These are phyloP conservation scores for Gadus macrocephalus DNA, from an alignment of 2,113 vertebrate genomes.

Conservation along the genomic window DNA sequence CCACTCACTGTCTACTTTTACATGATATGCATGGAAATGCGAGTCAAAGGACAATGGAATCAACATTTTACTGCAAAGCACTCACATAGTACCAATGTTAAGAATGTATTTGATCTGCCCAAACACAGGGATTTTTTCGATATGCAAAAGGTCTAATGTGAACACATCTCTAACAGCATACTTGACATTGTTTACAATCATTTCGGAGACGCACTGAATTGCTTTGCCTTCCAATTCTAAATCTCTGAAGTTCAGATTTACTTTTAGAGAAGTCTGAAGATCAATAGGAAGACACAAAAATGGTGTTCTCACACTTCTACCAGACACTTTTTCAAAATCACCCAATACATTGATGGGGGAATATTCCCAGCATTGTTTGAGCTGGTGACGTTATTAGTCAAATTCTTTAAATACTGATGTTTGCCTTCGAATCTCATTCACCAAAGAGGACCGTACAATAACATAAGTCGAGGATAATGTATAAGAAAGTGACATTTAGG, in stretches of 20 bases:
- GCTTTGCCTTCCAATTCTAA: not conserved
- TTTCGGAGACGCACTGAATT: slow-evolving; percentile 8
- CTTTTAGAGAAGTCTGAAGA: slow-evolving; percentile 3
- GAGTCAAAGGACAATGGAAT: slow-evolving; percentile 1
- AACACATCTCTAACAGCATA: not conserved
- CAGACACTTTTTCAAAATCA: slow-evolving; percentile 11
- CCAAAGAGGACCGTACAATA: slow-evolving; percentile 19
- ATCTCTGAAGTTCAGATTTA: not conserved
- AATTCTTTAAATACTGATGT: slow-evolving; percentile 12
- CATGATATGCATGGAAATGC: slow-evolving; percentile 18
- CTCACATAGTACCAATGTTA: slow-evolving; percentile 13
- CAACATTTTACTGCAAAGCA: slow-evolving; percentile 9
- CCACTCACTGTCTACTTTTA: slow-evolving; percentile 8
- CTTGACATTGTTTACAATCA: slow-evolving; percentile 3
- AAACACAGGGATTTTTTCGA: slow-evolving; percentile 2
- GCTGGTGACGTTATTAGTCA: slow-evolving; percentile 1
- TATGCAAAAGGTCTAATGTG: slow-evolving; percentile 6
- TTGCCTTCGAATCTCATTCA: slow-evolving; percentile 19
- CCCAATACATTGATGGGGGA: not conserved
- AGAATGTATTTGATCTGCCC: slow-evolving; percentile 13
- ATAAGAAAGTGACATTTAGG: too few relatives aligned
- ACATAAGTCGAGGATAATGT: slow-evolving; percentile 11
- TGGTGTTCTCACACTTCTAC: slow-evolving; percentile 10
- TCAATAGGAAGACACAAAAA: slow-evolving; percentile 2
- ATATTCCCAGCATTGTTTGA: slow-evolving; percentile 17